phyloP scores from a whole-genome alignment of 2,797 vertebrate genomes.

The Leuciscus waleckii region DNA sequence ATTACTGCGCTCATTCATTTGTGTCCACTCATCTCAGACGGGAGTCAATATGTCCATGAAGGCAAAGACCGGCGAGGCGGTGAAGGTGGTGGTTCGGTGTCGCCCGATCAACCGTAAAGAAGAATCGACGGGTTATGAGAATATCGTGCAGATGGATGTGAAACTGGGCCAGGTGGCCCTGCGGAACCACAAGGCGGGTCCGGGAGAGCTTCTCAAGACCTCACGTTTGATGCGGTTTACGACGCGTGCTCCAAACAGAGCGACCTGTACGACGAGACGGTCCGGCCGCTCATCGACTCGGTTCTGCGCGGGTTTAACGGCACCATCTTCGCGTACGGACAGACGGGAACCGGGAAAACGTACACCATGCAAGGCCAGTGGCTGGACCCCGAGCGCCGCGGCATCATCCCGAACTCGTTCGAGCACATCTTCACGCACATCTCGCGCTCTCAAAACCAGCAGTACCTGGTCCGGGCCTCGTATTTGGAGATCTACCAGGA shows the following conservation, averaged over 20 bases:
- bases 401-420: slow-evolving; percentile 92
- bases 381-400: slow-evolving; percentile 88
- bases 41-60: slow-evolving; percentile 76
- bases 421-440: slow-evolving; percentile 98
- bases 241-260: slow-evolving; percentile 88
- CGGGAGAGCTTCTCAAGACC: slow-evolving; percentile 88
- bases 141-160: slow-evolving; percentile 88
- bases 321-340: slow-evolving; percentile 93
- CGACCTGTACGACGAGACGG: slow-evolving; percentile 93
- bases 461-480: slow-evolving; percentile 94
- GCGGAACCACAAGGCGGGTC: slow-evolving; percentile 84
- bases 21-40: not conserved
- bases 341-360: slow-evolving; percentile 96
- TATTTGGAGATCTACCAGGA: slow-evolving; percentile 98
- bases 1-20: not conserved
- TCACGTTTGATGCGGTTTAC: slow-evolving; percentile 95
- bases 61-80: slow-evolving; percentile 86
- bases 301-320: slow-evolving; percentile 94
- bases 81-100: slow-evolving; percentile 94
- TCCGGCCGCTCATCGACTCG: slow-evolving; percentile 90
- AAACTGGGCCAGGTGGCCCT: slow-evolving; percentile 92
- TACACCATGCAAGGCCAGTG: slow-evolving; percentile 96
- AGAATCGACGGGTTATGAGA: slow-evolving; percentile 82
- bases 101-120: slow-evolving; percentile 90
- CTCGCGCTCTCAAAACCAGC: slow-evolving; percentile 93